Conservation (phyloP, 1,140 invertebrate genomes). For the Cardiocondyla obscurior region DNA sequence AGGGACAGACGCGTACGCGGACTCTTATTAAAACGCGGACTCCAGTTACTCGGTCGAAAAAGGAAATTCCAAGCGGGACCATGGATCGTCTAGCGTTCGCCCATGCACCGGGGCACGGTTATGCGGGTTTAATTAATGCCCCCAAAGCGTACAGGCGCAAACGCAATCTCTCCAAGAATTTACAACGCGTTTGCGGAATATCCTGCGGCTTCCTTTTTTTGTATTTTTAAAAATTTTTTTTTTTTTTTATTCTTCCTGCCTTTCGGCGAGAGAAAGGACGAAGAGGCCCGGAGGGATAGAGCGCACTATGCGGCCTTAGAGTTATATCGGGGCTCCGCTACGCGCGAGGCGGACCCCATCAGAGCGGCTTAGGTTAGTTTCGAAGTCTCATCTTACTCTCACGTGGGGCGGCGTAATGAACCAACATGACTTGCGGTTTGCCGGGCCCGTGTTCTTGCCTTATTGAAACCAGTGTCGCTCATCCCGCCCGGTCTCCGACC, state of each 20-base stretch:
- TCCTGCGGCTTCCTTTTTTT: conserved; percentile 39
- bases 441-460: conserved; percentile 79
- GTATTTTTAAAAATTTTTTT: no score
- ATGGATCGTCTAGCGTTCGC: conserved; percentile 54
- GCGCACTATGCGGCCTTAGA: conserved; percentile 44
- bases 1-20: not conserved
- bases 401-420: conserved; percentile 81
- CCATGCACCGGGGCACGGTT: not conserved
- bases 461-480: conserved; percentile 83
- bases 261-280: conserved; percentile 27
- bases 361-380: conserved; percentile 74
- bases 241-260: not conserved
- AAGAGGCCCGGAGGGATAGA: conserved; percentile 13
- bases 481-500: conserved; percentile 68
- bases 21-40: conserved; percentile 11
- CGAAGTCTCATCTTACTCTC: conserved; percentile 79
- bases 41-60: conserved; percentile 23
- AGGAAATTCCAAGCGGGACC: conserved; percentile 32
- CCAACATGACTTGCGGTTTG: conserved; percentile 82
- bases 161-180: conserved; percentile 63
- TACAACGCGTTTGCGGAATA: conserved; percentile 64
- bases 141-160: conserved; percentile 57
- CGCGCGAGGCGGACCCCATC: conserved; percentile 71
- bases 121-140: conserved; percentile 65
- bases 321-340: conserved; percentile 58